Conservation (phyloP, 2,113 vertebrate genomes). For the Scytalopus superciliaris region DNA sequence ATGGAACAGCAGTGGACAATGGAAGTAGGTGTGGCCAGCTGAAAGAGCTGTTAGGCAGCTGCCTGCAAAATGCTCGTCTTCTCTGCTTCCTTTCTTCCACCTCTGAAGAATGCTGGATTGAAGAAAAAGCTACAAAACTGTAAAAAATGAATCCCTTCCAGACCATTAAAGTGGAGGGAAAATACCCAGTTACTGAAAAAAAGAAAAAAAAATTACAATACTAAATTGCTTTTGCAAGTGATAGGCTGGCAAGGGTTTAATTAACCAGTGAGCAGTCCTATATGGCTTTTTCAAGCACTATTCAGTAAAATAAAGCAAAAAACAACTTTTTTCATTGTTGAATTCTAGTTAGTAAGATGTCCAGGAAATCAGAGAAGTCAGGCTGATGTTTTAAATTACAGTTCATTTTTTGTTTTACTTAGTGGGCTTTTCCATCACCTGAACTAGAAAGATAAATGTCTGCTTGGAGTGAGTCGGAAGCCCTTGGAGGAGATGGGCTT, state of each 20-base stretch:
- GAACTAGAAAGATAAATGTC: not conserved
- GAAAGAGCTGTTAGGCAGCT: not conserved
- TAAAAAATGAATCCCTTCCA: not conserved
- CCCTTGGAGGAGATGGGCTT: not conserved
- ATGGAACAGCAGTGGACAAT: not conserved
- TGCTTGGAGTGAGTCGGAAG: not conserved
- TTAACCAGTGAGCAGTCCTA: not conserved
- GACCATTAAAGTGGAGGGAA: rapidly evolving
- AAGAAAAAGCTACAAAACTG: not conserved
- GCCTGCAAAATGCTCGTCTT: not conserved
- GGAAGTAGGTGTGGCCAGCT: not conserved
- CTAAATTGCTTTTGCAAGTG: rapidly evolving
- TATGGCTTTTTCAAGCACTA: not conserved
- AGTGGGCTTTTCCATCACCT: not conserved
- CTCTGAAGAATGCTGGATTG: not conserved
- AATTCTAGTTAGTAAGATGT: not conserved
- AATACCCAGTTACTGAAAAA: not conserved
- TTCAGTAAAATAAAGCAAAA: not conserved
- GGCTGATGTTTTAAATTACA: not conserved
- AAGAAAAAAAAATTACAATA: not conserved
- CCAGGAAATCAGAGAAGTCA: not conserved
- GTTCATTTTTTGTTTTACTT: not conserved
- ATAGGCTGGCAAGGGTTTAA: not conserved
- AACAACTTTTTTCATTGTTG: not conserved
- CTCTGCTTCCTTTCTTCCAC: not conserved